Conservation (phyloP, 2,113 vertebrate genomes). For the Chroicocephalus ridibundus region DNA sequence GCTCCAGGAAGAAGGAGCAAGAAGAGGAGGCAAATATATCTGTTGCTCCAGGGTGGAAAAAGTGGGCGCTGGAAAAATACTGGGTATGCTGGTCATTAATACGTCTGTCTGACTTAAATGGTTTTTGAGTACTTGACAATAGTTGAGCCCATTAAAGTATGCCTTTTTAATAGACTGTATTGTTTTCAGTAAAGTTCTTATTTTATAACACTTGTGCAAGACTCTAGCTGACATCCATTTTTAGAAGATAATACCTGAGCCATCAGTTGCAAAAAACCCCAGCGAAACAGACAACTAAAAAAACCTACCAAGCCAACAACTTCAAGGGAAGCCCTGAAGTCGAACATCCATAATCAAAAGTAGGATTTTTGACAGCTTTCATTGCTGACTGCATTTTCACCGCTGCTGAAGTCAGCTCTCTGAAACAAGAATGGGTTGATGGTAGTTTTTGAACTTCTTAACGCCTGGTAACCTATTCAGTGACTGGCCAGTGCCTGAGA, state of each 20-base stretch:
- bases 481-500: neutral
- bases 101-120: neutral
- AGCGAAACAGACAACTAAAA: accelerated
- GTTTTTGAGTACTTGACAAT: neutral
- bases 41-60: neutral
- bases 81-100: neutral
- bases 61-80: neutral
- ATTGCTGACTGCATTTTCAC: neutral
- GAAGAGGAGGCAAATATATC: neutral
- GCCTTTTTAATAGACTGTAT: neutral
- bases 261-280: neutral
- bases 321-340: neutral
- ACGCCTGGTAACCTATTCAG: neutral
- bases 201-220: neutral
- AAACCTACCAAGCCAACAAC: neutral
- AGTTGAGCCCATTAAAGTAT: neutral
- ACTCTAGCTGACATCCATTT: neutral
- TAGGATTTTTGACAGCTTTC: neutral
- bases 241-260: neutral
- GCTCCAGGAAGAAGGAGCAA: neutral
- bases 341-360: neutral
- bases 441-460: neutral
- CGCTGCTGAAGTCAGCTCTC: neutral
- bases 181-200: neutral
- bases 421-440: neutral